Conservation (phyloP, 2,888 invertebrate species). For the Pristionchus japonicus region DNA sequence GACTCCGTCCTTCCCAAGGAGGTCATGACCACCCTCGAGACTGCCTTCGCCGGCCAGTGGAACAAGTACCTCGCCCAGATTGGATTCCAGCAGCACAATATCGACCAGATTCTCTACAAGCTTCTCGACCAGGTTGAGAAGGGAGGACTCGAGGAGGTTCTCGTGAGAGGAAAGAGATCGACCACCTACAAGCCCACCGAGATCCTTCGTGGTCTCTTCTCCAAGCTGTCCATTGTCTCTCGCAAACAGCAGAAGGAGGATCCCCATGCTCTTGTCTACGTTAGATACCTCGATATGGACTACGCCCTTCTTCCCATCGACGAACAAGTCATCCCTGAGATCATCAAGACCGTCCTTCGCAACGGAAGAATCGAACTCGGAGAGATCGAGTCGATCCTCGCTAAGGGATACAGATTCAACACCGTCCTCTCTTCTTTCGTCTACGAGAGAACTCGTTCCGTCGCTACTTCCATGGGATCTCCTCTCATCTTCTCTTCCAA, state of each 20-base stretch:
- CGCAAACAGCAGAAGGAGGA: conserved; percentile 49
- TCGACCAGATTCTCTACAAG: conserved; percentile 57
- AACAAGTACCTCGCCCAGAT: conserved; percentile 57
- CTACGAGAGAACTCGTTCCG: conserved; percentile 52
- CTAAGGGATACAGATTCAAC: conserved; percentile 40
- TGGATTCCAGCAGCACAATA: conserved; percentile 59
- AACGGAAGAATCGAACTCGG: conserved; percentile 45
- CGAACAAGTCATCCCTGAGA: conserved; percentile 49
- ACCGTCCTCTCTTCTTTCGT: conserved; percentile 52
- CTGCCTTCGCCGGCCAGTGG: conserved; percentile 60
- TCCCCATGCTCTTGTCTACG: conserved; percentile 57
- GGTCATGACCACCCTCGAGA: conserved; percentile 53
- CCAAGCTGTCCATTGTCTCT: conserved; percentile 60
- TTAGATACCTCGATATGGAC: conserved; percentile 66
- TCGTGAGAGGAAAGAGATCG: conserved; percentile 57
- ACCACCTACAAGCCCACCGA: conserved; percentile 47
- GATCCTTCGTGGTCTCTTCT: conserved; percentile 57
- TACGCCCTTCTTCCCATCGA: conserved; percentile 62
- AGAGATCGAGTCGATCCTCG: conserved; percentile 48
- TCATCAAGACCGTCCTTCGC: conserved; percentile 16
- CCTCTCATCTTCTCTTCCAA: background rate
- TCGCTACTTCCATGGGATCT: conserved; percentile 48
- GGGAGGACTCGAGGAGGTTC: conserved; percentile 57
- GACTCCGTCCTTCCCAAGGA: conserved; percentile 59
- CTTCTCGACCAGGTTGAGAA: conserved; percentile 53